Conservation (phyloP, 2,888 invertebrate genomes). For the Falcaria lacertinaria region DNA sequence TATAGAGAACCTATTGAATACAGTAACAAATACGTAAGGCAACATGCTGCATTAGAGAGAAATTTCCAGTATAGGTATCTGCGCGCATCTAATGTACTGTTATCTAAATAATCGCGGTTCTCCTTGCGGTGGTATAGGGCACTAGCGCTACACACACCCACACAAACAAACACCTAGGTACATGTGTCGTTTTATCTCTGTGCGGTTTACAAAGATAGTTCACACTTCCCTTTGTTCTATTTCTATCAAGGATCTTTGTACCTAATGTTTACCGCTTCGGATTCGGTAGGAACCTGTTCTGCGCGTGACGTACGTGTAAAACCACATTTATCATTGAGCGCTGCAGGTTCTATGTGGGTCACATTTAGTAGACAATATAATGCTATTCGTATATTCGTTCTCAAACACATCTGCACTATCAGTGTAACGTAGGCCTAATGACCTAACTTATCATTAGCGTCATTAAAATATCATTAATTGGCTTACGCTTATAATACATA, state of each 20-base stretch:
- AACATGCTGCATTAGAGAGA: not conserved
- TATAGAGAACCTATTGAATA: not conserved
- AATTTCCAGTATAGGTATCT: not conserved
- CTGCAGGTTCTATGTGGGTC: not conserved
- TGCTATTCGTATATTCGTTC: not conserved
- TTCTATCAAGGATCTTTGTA: constrained; percentile 29
- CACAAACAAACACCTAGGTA: not conserved
- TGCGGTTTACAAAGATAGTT: constrained; percentile 33
- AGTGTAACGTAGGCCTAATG: constrained; percentile 10
- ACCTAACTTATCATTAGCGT: constrained; percentile 20
- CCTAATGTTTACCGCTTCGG: constrained; percentile 23
- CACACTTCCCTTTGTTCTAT: constrained; percentile 34
- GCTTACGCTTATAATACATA: not conserved
- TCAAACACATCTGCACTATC: not conserved
- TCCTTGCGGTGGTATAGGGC: constrained; percentile 13
- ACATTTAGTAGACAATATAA: not conserved
- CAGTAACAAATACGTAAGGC: not conserved
- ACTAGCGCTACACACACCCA: constrained; percentile 6
- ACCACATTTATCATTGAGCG: constrained; percentile 15
- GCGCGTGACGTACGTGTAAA: constrained; percentile 16
- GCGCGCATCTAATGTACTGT: constrained; percentile 10
- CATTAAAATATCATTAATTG: constrained; percentile 21
- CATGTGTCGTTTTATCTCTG: constrained; percentile 19
- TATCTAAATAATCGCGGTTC: constrained; percentile 35
- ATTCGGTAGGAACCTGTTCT: constrained; percentile 11